Evolutionary conservation across 2,888 invertebrate genomes (phyloP), one percentile per base, ranked within the genome.

Genomic region (Sesamia inferens): DNA sequence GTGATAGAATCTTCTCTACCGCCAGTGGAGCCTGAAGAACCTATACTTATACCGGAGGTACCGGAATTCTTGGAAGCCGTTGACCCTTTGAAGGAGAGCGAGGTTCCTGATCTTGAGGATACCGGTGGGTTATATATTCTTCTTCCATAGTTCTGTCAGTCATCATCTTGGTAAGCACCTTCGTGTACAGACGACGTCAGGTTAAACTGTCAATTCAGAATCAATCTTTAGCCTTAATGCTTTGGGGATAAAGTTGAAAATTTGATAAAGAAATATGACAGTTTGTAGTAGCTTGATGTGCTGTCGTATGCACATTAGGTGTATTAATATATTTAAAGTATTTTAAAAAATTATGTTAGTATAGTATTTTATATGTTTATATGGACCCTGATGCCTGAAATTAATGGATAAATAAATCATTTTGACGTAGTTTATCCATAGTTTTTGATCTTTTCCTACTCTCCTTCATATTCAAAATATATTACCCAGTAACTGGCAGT

Each of bases 51-150:
- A 0, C 96, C 96, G 0, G 96, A 95, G n/a, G 77, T 86, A 0
- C 95, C 95, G 0, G 92, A 94, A 82, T 93, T 93, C 62, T 70
- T 94, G 39, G 93, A 95, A 73, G 96, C 96, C 0, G 92, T 95
- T 0, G 95, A 95, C 39, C 93, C 94, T 0, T 58, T 94, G 71
- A 93, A 93, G 0, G 95, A 95, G 63, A 94, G 92, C n/a, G 93
- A 93, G 65, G 92, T 95, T 0, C 95, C 94, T 0, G 95, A 96
- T 82, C 87, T 94, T 13, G 94, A 95, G 70, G 95, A 94, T 67
- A 94, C 95, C 54, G 95, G 96, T 93, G 62, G 84, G 80, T 48
- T 31, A 22, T 31, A 0, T n/a, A 3, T n/a, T 61, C 11, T 8
- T 39, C n/a, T 61, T 14, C 2, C 14, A 8, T 42, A 61, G 0